Percentiles rank a stretch among this genome's conserved stretches.
phyloP scores from a whole-genome alignment of 2,113 vertebrate genomes.

The Anseranas semipalmata region DNA sequence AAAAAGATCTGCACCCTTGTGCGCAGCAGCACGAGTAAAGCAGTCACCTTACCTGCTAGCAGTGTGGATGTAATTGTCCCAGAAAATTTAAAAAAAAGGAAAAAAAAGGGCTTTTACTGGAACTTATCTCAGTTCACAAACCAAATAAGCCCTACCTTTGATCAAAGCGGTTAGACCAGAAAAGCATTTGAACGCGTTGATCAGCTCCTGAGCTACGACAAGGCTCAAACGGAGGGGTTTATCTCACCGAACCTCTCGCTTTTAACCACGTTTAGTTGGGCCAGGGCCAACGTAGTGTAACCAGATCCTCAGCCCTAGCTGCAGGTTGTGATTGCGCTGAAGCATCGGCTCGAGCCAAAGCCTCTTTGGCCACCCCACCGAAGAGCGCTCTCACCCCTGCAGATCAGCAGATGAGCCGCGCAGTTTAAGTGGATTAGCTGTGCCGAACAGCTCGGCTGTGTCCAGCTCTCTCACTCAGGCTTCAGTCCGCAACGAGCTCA shows the following conservation, averaged over 20 bases:
- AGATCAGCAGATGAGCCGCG: slow-evolving; percentile 25
- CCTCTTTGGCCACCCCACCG: slow-evolving; percentile 24
- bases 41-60: neutral
- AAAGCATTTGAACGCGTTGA: neutral
- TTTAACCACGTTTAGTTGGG: neutral
- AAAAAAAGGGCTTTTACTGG: neutral
- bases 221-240: neutral
- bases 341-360: slow-evolving; percentile 2
- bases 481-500: neutral
- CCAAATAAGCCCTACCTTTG: neutral
- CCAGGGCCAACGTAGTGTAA: neutral
- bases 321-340: neutral
- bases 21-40: neutral
- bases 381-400: neutral
- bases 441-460: neutral
- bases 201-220: neutral
- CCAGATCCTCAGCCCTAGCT: neutral
- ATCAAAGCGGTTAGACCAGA: neutral
- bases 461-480: neutral
- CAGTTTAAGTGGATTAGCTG: slow-evolving; percentile 42
- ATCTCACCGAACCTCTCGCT: slow-evolving; percentile 32
- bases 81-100: neutral
- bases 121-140: neutral
- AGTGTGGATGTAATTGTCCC: neutral
- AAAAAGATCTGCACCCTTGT: neutral